Evolutionary conservation across 2,113 vertebrate genomes (phyloP).

Genomic region (Canis aureus): DNA sequence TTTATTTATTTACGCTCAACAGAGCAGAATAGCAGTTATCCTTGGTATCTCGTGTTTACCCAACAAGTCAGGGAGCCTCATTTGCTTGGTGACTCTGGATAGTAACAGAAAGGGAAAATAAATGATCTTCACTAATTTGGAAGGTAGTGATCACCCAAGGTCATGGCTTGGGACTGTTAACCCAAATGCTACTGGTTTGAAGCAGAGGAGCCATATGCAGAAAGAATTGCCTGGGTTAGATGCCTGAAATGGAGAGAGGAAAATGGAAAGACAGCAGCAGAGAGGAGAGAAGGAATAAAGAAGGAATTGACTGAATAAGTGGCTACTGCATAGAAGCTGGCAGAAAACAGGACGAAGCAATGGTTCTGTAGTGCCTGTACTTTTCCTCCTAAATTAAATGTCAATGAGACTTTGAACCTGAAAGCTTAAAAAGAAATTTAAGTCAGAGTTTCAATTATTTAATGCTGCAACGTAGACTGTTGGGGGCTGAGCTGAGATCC

Average conservation of each 20-base stretch:
- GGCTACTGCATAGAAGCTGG: background rate
- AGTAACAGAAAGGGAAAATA: conserved; percentile 46
- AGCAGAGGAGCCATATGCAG: background rate
- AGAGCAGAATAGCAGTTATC: background rate
- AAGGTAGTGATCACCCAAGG: background rate
- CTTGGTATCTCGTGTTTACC: background rate
- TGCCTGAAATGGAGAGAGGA: background rate
- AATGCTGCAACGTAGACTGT: background rate
- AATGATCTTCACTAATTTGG: background rate
- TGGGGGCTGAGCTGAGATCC: background rate
- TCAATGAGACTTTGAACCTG: background rate
- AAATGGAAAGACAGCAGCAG: background rate
- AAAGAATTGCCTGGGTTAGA: background rate
- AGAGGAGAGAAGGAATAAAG: background rate
- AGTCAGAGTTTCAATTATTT: conserved; percentile 29
- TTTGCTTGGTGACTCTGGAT: background rate
- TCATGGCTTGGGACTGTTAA: background rate
- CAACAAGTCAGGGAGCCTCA: background rate
- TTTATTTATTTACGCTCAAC: background rate
- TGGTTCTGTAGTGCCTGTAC: background rate
- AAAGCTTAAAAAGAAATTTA: background rate
- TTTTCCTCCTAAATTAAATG: conserved; percentile 9
- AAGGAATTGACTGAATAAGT: background rate
- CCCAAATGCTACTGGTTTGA: background rate
- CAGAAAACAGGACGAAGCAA: background rate